Percentiles rank a stretch among this genome's conserved stretches.
Conservation (phyloP, 2,113 vertebrate species). For the Aegotheles bennettii region DNA sequence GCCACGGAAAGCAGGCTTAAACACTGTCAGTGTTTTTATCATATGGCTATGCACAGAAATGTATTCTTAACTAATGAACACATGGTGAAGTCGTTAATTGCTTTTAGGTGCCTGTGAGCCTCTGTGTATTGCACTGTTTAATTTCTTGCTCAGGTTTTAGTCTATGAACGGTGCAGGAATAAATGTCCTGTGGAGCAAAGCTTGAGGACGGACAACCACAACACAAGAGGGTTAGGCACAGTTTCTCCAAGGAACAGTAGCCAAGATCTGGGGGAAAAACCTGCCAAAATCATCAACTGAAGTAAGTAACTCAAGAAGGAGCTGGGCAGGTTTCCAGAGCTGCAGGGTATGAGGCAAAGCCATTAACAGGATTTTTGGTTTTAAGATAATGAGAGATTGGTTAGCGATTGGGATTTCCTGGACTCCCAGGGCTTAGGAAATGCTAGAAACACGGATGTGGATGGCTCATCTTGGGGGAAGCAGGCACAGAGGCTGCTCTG, state of each 20-base stretch:
- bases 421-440: background rate
- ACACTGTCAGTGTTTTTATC: background rate
- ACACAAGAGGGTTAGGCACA: background rate
- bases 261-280: background rate
- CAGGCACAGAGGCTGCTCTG: background rate
- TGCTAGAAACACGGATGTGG: background rate
- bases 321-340: constrained; percentile 23
- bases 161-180: background rate
- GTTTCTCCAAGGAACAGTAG: constrained; percentile 9
- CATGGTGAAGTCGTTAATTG: background rate
- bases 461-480: background rate
- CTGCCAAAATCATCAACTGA: constrained; percentile 55
- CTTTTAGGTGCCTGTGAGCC: background rate
- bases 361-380: constrained; percentile 29
- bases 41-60: background rate
- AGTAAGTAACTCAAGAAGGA: constrained; percentile 56
- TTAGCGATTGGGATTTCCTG: constrained; percentile 21
- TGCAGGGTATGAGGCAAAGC: constrained; percentile 41
- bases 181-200: background rate
- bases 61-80: constrained; percentile 2
- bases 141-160: background rate
- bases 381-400: constrained; percentile 45
- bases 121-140: background rate
- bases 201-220: background rate
- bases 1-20: background rate